phyloP scores from a whole-genome alignment of 2,797 vertebrate genomes.

The Peromyscus eremicus region DNA sequence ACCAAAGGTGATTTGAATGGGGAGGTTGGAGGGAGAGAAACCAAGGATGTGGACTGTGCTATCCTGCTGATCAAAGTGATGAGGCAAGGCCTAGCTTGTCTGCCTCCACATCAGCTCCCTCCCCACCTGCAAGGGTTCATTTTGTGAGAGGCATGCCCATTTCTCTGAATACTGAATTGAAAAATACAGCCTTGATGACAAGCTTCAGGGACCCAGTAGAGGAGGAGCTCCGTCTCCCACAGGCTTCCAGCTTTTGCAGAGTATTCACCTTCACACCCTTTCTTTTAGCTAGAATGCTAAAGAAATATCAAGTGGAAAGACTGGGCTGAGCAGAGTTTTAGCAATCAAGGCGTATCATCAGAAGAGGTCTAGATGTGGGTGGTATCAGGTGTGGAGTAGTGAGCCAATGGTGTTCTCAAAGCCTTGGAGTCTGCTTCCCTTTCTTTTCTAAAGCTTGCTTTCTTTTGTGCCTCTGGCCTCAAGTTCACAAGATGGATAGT shows the following conservation, averaged over 20 bases:
- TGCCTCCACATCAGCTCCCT: not conserved
- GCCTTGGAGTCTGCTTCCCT: not conserved
- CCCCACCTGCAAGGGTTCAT: not conserved
- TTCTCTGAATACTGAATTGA: not conserved
- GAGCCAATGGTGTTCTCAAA: not conserved
- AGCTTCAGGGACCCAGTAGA: not conserved
- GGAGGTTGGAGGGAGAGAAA: not conserved
- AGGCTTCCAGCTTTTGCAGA: not conserved
- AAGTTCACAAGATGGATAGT: not conserved
- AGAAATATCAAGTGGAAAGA: not conserved
- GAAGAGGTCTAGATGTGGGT: not conserved
- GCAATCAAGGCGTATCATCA: not conserved
- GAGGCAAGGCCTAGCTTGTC: not conserved
- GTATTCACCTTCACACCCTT: not conserved
- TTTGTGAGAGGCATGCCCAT: not conserved
- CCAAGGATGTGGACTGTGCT: not conserved
- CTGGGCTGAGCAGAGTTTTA: not conserved
- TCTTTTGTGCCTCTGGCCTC: not conserved
- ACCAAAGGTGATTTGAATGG: not conserved
- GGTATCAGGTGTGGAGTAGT: not conserved
- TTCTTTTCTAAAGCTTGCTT: not conserved
- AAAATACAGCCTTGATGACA: not conserved
- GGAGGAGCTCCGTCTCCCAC: not conserved
- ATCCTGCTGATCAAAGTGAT: not conserved
- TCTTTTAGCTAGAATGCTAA: not conserved